Conservation (phyloP, 2,113 vertebrate genomes). For the Trichomycterus rosablanca region DNA sequence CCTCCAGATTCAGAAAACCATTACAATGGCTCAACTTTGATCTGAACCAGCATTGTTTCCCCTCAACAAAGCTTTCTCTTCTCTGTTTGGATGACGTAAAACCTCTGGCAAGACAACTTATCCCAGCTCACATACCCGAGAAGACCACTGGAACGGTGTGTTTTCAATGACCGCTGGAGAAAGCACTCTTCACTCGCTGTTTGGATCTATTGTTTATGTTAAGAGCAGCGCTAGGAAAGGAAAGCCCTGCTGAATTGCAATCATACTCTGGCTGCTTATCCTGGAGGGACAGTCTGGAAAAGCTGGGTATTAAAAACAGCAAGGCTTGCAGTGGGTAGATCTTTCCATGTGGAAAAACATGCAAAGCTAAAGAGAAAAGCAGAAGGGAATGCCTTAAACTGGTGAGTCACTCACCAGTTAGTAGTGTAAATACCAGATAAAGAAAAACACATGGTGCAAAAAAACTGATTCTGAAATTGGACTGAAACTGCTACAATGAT, state of each 20-base stretch:
- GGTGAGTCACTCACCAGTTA: no score
- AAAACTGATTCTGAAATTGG: no score
- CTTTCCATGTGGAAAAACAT: constrained; percentile 50
- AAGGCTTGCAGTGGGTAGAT: constrained; percentile 42
- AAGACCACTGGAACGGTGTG: constrained; percentile 41
- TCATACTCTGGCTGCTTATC: constrained; percentile 11
- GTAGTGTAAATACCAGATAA: no score
- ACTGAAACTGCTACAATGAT: no score
- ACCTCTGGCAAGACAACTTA: constrained; percentile 41
- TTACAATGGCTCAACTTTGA: constrained; percentile 45
- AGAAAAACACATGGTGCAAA: no score
- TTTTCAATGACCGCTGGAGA: constrained; percentile 48
- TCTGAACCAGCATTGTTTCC: constrained; percentile 39
- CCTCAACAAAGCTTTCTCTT: constrained; percentile 42
- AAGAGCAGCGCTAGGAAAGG: constrained; percentile 36
- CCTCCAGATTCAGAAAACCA: constrained; percentile 14
- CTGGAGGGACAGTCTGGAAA: constrained; percentile 5
- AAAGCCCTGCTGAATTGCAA: constrained; percentile 23
- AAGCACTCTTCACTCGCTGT: constrained; percentile 32
- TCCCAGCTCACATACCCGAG: constrained; percentile 30
- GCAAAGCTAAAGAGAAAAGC: no score
- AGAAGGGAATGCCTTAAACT: no score
- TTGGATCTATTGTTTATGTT: constrained; percentile 27
- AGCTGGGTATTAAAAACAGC: constrained; percentile 39
- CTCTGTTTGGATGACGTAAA: constrained; percentile 46